Evolutionary conservation across 2,797 vertebrate genomes (phyloP).

Genomic region (Syngnathus rostellatus): DNA sequence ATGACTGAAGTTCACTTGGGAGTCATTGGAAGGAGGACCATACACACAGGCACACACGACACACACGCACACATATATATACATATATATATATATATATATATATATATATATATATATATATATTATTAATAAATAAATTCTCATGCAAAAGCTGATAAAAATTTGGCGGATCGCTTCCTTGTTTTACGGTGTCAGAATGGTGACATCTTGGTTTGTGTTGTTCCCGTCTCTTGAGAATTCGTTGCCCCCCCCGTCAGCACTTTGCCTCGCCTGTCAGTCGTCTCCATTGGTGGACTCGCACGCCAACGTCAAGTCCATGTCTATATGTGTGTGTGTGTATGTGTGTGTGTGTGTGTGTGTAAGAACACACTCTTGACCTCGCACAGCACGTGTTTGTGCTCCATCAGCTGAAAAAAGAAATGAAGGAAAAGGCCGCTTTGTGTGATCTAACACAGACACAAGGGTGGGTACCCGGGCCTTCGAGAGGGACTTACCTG

Average conservation of each 20-base stretch:
- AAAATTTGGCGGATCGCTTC: not conserved
- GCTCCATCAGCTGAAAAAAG: conserved; percentile 35
- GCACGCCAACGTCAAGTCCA: conserved; percentile 51
- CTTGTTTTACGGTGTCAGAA: not conserved
- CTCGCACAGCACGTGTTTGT: conserved; percentile 19
- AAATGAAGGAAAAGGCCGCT: not conserved
- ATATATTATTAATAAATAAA: too few relatives aligned
- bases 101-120: too few relatives aligned
- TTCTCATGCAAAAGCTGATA: not conserved
- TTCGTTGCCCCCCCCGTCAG: conserved; percentile 51
- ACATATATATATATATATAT: too few relatives aligned
- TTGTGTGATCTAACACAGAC: not conserved
- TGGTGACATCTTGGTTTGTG: not conserved
- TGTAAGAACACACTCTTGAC: not conserved
- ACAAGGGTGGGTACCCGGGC: not conserved
- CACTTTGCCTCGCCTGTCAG: conserved; percentile 56
- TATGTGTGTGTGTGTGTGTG: not conserved
- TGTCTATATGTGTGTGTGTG: conserved; percentile 14
- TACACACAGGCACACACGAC: too few relatives aligned
- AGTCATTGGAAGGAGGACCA: not conserved
- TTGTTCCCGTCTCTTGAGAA: conserved; percentile 15
- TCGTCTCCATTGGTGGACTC: conserved; percentile 44
- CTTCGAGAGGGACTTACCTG: not conserved
- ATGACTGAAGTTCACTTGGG: not conserved
- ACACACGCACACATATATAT: too few relatives aligned